Evolutionary conservation across 1,140 invertebrate genomes (phyloP), one percentile per base, ranked within the genome.

Genomic region (Eriocheir sinensis): DNA sequence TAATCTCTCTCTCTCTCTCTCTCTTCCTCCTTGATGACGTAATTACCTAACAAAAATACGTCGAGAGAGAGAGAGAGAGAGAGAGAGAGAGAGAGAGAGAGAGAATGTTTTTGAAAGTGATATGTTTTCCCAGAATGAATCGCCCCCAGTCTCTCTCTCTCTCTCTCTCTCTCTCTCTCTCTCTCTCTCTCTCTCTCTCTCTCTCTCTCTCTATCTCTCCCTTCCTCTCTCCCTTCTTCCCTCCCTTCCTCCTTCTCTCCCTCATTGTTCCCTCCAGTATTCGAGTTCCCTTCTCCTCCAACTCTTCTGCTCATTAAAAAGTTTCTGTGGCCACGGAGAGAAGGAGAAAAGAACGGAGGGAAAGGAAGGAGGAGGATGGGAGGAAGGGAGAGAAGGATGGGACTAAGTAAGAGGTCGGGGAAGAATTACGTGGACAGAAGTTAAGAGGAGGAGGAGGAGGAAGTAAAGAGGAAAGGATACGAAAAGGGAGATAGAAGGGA

Each of bases 271-370:
- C 48, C 48, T 53, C 48, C 48, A 53, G 48, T 53, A 53, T 53
- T 53, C 12, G 12, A 12, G 48, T 21, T 40, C 40, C 38, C 86
- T 40, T 32, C 15, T 36, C 86, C 21, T 36, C 86, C 9, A 38
- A 38, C 86, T 44, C 44, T 40, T 32, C 89, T 40, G n/a, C 48
- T 83, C 81, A 83, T 38, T 83, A 34, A 32, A 72, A 53, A 53
- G 48, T 53, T 53, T 53, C n/a, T n/a, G n/a, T n/a, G n/a, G n/a
- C n/a, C n/a, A 83, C n/a, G 36, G 81, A 83, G 81, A 83, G 81
- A 83, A 8, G 6, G n/a, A 83, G 81, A 12, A n/a, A 83, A n/a
- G n/a, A n/a, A 83, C 8, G 6, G 81, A 83, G 81, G n/a, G 81
- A 12, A 34, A 15, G 60, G 60, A 72, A 72, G 60, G 12, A 72